Evolutionary conservation across 2,888 invertebrate genomes (phyloP).

Genomic region (Acleris literana): DNA sequence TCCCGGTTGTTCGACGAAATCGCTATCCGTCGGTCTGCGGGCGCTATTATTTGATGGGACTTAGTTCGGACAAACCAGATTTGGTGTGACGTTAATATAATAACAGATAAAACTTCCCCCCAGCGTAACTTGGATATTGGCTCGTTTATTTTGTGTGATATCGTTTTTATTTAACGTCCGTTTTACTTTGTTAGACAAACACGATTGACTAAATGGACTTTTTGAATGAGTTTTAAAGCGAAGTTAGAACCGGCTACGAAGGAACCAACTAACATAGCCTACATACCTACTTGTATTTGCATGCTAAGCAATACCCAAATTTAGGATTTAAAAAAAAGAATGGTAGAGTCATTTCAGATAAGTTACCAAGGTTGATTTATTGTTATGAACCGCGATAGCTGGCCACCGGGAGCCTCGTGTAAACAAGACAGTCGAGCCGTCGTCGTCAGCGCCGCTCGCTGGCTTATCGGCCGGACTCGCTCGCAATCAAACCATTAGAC

Average conservation of each 20-base stretch:
- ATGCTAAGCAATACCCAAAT: no score
- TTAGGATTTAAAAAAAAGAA: no score
- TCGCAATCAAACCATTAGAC: slow-evolving; percentile 4
- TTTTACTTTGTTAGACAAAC: slow-evolving; percentile 4
- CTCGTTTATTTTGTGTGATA: slow-evolving; percentile 31
- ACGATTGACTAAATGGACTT: no score
- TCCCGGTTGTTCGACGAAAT: slow-evolving; percentile 80
- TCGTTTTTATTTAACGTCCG: slow-evolving; percentile 17
- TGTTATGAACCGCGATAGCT: not conserved
- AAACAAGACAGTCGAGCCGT: slow-evolving; percentile 24
- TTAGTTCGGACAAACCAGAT: slow-evolving; percentile 62
- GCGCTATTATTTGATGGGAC: slow-evolving; percentile 70
- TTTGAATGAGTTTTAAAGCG: no score
- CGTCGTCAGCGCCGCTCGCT: slow-evolving; percentile 16
- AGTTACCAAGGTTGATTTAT: no score
- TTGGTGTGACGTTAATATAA: slow-evolving; percentile 63
- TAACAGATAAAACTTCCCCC: slow-evolving; percentile 61
- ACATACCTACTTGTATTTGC: no score
- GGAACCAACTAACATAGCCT: no score
- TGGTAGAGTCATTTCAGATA: no score
- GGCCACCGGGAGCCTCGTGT: not conserved
- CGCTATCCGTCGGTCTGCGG: slow-evolving; percentile 72
- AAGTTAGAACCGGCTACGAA: no score
- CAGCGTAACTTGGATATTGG: slow-evolving; percentile 36
- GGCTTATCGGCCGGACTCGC: slow-evolving; percentile 2